A percentile compares a stretch with the other conserved stretches of the same genome.
Conservation (phyloP, 2,888 invertebrate species). For the Lithophane semibrunnea region DNA sequence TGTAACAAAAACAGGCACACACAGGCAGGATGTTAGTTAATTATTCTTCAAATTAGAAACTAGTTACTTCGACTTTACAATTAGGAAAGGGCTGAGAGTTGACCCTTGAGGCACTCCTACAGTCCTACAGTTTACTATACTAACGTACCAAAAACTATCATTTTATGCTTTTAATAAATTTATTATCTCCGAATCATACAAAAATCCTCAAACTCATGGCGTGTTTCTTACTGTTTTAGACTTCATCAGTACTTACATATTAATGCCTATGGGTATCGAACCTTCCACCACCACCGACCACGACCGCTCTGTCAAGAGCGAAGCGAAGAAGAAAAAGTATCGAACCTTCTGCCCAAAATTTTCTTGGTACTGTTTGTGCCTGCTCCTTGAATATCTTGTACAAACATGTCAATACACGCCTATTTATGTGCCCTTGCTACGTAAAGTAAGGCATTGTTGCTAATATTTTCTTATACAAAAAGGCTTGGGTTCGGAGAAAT, state of each 20-base stretch:
- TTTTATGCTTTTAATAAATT: not conserved
- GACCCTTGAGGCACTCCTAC: not conserved
- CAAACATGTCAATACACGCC: slow-evolving; percentile 73
- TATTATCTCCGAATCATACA: not conserved
- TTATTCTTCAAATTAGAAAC: not conserved
- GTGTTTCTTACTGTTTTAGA: not conserved
- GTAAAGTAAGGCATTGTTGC: slow-evolving; percentile 44
- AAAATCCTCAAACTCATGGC: too few relatives aligned
- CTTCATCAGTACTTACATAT: not conserved
- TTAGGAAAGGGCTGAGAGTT: not conserved
- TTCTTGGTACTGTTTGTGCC: slow-evolving; percentile 17
- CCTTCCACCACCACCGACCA: too few relatives aligned
- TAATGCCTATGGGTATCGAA: not conserved
- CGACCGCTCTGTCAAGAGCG: too few relatives aligned
- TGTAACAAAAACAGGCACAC: too few relatives aligned
- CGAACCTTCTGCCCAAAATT: slow-evolving; percentile 31
- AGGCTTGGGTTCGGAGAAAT: slow-evolving; percentile 36
- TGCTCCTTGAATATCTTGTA: slow-evolving; percentile 60
- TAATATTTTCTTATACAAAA: slow-evolving; percentile 54
- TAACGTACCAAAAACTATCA: not conserved
- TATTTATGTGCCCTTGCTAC: slow-evolving; percentile 63
- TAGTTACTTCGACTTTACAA: not conserved
- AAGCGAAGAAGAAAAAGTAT: too few relatives aligned
- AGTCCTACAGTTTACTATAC: not conserved
- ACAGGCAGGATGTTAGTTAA: not conserved